Evolutionary conservation across 1,140 invertebrate genomes (phyloP).

Genomic region (Drosophila nebulosa): DNA sequence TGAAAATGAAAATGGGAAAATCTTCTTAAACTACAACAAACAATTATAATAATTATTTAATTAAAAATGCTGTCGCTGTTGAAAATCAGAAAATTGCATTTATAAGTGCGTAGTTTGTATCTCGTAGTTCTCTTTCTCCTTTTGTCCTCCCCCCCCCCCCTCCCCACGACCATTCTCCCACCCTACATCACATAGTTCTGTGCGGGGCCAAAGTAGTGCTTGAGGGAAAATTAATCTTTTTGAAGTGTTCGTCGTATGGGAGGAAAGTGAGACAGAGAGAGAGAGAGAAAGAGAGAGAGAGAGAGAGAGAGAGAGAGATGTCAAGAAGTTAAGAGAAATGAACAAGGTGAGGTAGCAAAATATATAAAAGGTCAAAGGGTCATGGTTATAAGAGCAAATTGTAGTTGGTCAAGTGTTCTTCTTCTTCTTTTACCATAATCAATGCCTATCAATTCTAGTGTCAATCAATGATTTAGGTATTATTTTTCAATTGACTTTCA

Average conservation of each 20-base stretch:
- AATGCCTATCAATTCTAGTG: no score
- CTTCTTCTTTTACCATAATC: no score
- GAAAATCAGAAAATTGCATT: slow-evolving; percentile 59
- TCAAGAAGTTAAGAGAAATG: neutral
- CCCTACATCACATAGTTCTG: neutral
- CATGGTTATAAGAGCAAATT: neutral
- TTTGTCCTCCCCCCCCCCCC: neutral
- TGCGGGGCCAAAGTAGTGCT: slow-evolving; percentile 14
- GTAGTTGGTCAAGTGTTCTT: neutral
- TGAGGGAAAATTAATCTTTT: slow-evolving; percentile 57
- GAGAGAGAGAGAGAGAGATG: neutral
- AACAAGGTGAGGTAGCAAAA: neutral
- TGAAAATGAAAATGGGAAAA: slow-evolving; percentile 61
- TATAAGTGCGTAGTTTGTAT: slow-evolving; percentile 27
- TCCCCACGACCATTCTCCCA: neutral
- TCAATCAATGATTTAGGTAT: no score
- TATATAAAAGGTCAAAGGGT: slow-evolving; percentile 35
- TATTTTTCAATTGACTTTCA: no score
- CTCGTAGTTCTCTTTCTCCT: slow-evolving; percentile 6
- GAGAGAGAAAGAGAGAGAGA: slow-evolving; percentile 6
- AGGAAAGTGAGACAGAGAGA: slow-evolving; percentile 3
- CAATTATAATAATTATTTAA: slow-evolving; percentile 76
- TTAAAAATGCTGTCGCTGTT: slow-evolving; percentile 61
- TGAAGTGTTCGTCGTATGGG: slow-evolving; percentile 62
- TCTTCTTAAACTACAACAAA: slow-evolving; percentile 67